phyloP scores from a whole-genome alignment of 2,888 invertebrate genomes.

The Tryphoninae sp. region DNA sequence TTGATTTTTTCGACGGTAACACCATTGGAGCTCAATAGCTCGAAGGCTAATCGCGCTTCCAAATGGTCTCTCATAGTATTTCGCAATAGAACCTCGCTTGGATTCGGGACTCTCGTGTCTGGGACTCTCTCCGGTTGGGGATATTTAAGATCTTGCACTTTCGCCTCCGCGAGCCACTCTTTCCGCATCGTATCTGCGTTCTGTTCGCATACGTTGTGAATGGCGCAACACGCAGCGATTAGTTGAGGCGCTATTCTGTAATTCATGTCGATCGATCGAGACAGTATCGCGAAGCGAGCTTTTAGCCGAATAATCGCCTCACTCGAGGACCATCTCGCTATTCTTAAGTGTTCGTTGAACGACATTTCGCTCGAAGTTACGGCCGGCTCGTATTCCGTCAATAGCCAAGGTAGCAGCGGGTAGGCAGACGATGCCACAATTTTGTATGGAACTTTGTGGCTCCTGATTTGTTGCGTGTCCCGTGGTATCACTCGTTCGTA shows the following conservation, averaged over 20 bases:
- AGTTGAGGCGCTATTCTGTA: slow-evolving; percentile 68
- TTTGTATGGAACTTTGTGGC: slow-evolving; percentile 67
- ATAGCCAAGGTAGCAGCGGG: slow-evolving; percentile 67
- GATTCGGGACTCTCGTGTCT: slow-evolving; percentile 50
- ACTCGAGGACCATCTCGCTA: slow-evolving; percentile 64
- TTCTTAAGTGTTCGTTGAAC: slow-evolving; percentile 65
- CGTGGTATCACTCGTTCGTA: slow-evolving; percentile 61
- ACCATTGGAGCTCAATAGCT: background rate
- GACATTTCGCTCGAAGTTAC: slow-evolving; percentile 52
- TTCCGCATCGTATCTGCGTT: slow-evolving; percentile 64
- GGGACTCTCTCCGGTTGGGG: slow-evolving; percentile 66
- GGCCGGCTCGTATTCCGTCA: slow-evolving; percentile 63
- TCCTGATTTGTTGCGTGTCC: slow-evolving; percentile 64
- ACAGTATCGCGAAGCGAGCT: slow-evolving; percentile 68
- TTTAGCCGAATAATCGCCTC: slow-evolving; percentile 67
- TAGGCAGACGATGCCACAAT: slow-evolving; percentile 66
- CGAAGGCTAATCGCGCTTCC: background rate
- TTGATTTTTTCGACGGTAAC: background rate
- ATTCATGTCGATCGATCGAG: slow-evolving; percentile 67
- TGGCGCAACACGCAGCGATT: slow-evolving; percentile 70
- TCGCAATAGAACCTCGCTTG: slow-evolving; percentile 33
- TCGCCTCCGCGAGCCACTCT: slow-evolving; percentile 61
- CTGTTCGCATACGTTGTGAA: slow-evolving; percentile 70
- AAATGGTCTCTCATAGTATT: slow-evolving; percentile 35
- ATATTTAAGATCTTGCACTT: slow-evolving; percentile 59